Base-by-base conservation (phyloP, 2,888 invertebrate species). In the Isotomurus palustris region DNA sequence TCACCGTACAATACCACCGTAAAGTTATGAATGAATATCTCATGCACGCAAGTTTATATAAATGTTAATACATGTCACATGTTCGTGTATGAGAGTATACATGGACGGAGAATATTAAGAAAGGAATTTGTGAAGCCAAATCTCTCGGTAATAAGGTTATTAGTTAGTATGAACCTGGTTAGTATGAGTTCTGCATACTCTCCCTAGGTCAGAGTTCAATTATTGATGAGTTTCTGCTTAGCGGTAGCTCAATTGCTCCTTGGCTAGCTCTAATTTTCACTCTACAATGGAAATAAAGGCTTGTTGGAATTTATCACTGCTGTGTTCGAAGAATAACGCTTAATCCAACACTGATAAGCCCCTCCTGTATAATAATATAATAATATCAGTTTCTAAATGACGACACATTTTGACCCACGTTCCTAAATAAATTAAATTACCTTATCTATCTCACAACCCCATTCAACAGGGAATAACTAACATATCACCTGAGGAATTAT, bases 241-340 rank as follows among this genome's bases (percentile, higher is more conserved):
- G 56, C 58, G 58, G 62, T 62, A 62, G 62, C 62, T 62, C 56
- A 32, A 62, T 58, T 62, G 56, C 58, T 58, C 58, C 51, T 56
- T 56, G 45, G 43, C 17, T n/a, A 43, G 56, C 57, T 63, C 57
- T 49, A 63, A 63, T 63, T 62, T 60, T 53, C 52, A 49, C 49
- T 50, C 38, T 43, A 54, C 56, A 48, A 54, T 40, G 47, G 49
- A 17, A 25, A 54, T 28, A 28, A 40, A 5, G 38, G 21, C 41
- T 55, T 17, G 10, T 41, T 19, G 4, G 38, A 38, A 8, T 38
- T 14, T 19, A n/a, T n/a, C n/a, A n/a, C n/a, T n/a, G n/a, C n/a
- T n/a, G n/a, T 38, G n/a, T 5, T 8, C 14, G 38, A 38, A 38
- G n/a, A 19, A 14, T 17, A 19, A 38, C 19, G 5, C 14, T 5